phyloP scores from a whole-genome alignment of 2,797 vertebrate species.

The Gallinago nigripennis region DNA sequence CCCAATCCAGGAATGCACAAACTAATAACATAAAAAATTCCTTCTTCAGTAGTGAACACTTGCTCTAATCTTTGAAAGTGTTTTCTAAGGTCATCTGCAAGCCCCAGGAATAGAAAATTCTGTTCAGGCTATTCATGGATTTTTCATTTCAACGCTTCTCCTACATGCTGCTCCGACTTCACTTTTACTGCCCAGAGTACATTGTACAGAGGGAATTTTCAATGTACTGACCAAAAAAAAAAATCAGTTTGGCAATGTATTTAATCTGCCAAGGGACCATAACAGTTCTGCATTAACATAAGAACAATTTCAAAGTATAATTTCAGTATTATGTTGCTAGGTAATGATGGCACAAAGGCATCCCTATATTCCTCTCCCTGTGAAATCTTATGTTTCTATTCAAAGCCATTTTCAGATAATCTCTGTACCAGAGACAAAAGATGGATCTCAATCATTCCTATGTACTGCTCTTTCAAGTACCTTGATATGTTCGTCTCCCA shows the following conservation, averaged over 20 bases:
- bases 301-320: background rate
- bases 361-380: background rate
- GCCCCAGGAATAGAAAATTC: background rate
- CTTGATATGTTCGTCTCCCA: background rate
- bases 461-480: background rate
- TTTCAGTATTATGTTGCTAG: background rate
- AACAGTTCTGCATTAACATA: background rate
- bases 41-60: background rate
- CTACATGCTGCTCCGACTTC: background rate
- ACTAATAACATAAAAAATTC: background rate
- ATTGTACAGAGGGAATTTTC: background rate
- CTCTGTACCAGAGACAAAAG: conserved; percentile 23
- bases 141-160: background rate
- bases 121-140: background rate
- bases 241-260: background rate
- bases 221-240: background rate
- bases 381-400: background rate
- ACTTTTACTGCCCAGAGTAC: fast-evolving
- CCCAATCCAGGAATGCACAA: background rate
- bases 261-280: background rate
- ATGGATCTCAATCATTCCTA: background rate
- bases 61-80: background rate
- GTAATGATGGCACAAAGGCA: background rate
- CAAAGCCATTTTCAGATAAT: conserved; percentile 20
- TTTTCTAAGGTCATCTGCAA: background rate